Evolutionary conservation across 2,113 vertebrate genomes (phyloP), one percentile per base, ranked within the genome.

Genomic region (Apaloderma vittatum): DNA sequence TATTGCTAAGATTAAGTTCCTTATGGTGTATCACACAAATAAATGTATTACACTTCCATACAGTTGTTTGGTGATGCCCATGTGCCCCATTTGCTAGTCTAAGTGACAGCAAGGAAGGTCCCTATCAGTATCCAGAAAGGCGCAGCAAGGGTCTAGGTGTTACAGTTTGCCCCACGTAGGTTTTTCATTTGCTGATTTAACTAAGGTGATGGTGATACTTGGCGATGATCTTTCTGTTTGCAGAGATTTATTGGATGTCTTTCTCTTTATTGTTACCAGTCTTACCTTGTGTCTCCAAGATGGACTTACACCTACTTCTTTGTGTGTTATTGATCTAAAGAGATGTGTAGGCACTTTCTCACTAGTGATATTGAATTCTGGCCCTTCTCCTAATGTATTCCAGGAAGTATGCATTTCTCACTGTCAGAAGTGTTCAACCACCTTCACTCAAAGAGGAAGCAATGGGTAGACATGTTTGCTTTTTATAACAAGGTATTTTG

Each of bases 381-480:
- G 73, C 72, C 45, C 61, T 84, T 66, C 59, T 96, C 46, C 71
- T 95, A 77, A 91, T 48, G 45, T 91, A 37, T 84, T 91, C 79
- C 68, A 91, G 88, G 68, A 93, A 96, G 49, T 9, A 1, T 54
- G 32, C 61, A 81, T 96, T 95, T n/a, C 79, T 93, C 88, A 75
- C 30, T 15, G 1, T 81, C 73, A 86, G 52, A 90, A 93, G 59
- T 57, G 61, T 49, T 83, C 83, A 88, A 15, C 29, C 36, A 81
- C 72, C 68, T 92, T 88, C 34, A 63, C 37, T 86, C 45, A 74
- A 30, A 63, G 36, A 86, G 14, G 10, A 82, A 88, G 32, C 16
- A 54, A 15, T 36, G 11, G 29, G 24, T 61, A 66, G 43, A 92
- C 95, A 43, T 32, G 12, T 55, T 86, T 85, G 18, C 24, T 12